A percentile compares a stretch with the other conserved stretches of the same genome.
phyloP scores from a whole-genome alignment of 35 echinoderm and acorn worm species.

The Hemicentrotus pulcherrimus region DNA sequence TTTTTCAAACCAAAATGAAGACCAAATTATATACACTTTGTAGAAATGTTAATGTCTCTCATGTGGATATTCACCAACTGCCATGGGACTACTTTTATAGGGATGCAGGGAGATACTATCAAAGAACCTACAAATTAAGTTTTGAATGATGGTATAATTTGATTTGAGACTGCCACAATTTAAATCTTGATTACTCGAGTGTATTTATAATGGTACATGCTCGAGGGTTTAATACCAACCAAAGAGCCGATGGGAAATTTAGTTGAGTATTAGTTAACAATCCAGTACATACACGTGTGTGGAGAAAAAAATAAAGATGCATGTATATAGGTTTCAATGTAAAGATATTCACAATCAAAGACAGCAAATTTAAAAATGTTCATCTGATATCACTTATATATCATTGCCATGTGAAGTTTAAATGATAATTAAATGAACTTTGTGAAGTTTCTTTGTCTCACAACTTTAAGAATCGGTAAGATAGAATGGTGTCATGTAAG shows the following conservation, averaged over 20 bases:
- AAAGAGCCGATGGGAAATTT: not conserved
- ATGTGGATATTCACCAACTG: not conserved
- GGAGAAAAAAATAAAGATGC: not conserved
- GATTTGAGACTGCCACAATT: too few relatives aligned
- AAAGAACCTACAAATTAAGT: too few relatives aligned
- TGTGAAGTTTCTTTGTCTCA: not conserved
- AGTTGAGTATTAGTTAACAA: not conserved
- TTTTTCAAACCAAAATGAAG: constrained; percentile 78
- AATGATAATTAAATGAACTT: too few relatives aligned
- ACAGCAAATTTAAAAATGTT: not conserved
- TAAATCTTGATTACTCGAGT: too few relatives aligned
- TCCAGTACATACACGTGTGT: not conserved
- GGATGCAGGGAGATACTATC: too few relatives aligned
- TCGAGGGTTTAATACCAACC: not conserved
- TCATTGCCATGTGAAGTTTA: not conserved
- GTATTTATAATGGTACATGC: too few relatives aligned
- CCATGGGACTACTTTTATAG: not conserved
- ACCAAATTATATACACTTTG: not conserved
- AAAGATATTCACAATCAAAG: not conserved
- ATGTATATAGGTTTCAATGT: not conserved
- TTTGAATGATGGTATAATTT: too few relatives aligned
- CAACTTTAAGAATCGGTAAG: too few relatives aligned
- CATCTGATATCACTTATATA: not conserved
- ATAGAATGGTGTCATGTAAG: too few relatives aligned
- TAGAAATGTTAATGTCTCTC: too few relatives aligned